Base-by-base conservation (phyloP, 2,888 invertebrate species). In the Clostera curtula region DNA sequence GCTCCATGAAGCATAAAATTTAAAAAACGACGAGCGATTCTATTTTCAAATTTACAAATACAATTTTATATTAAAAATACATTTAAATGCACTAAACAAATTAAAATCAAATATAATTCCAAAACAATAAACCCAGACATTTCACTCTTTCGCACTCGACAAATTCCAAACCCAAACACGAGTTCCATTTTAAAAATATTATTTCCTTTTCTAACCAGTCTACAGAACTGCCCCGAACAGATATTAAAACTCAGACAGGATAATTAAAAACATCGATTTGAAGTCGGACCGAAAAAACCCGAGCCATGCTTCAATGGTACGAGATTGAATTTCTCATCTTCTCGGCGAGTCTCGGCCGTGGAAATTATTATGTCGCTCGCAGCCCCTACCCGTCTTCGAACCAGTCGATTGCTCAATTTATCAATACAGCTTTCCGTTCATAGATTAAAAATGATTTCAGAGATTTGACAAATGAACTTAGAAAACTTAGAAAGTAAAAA, bases 401-500 rank as follows among this genome's bases (percentile, higher is more conserved):
- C 60, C 56, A 64, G 59, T 59, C 76, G 77, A 76, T 73, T 79
- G 77, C 77, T 77, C 79, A 74, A 76, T 79, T 77, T 79, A 79
- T 77, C 76, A 77, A 77, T 77, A 77, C 63, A 58, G 63, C 57
- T 38, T 36, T 51, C 43, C 44, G 15, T 30, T 11, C 58, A 63
- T 35, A 68, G 72, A 72, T 13, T 55, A 56, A 20, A 18, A 31
- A 29, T n/a, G 5, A 11, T 22, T n/a, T n/a, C n/a, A n/a, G n/a
- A n/a, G n/a, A n/a, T n/a, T n/a, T n/a, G n/a, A n/a, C n/a, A n/a
- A n/a, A n/a, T n/a, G n/a, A n/a, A n/a, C n/a, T n/a, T n/a, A n/a
- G n/a, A n/a, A n/a, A n/a, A n/a, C n/a, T n/a, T n/a, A n/a, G n/a
- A n/a, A n/a, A n/a, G n/a, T n/a, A n/a, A n/a, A n/a, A n/a, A n/a